Percentiles rank a stretch among this genome's conserved stretches.
Conservation (phyloP, 2,888 invertebrate genomes). For the Miltochrista miniata region DNA sequence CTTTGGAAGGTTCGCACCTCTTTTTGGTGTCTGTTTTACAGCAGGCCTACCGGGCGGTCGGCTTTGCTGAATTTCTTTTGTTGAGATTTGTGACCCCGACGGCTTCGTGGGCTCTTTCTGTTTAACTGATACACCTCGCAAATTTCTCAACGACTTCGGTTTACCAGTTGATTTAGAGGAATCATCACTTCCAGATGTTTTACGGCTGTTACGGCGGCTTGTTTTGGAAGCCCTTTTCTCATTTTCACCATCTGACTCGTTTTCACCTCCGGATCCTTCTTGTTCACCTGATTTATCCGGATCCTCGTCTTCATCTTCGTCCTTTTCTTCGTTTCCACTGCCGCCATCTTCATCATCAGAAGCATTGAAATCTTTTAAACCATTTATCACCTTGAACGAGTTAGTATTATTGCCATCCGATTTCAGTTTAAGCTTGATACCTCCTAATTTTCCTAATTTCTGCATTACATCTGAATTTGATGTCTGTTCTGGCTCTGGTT, state of each 20-base stretch:
- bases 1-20: conserved; percentile 54
- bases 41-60: conserved; percentile 58
- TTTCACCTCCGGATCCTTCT: conserved; percentile 40
- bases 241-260: conserved; percentile 52
- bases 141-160: conserved; percentile 40
- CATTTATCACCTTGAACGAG: conserved; percentile 74
- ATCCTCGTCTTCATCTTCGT: conserved; percentile 53
- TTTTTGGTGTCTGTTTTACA: conserved; percentile 74
- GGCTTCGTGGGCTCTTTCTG: conserved; percentile 36
- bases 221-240: conserved; percentile 2
- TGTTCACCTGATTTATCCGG: conserved; percentile 43
- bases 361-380: conserved; percentile 71
- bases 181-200: conserved; percentile 51
- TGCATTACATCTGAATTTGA: conserved; percentile 57
- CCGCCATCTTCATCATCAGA: conserved; percentile 70
- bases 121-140: conserved; percentile 46
- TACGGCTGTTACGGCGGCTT: conserved; percentile 24
- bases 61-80: conserved; percentile 37
- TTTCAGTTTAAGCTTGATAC: conserved; percentile 74
- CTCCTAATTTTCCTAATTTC: conserved; percentile 72
- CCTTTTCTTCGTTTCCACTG: conserved; percentile 57
- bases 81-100: conserved; percentile 29
- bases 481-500: conserved; percentile 50
- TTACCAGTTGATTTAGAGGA: conserved; percentile 28
- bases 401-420: conserved; percentile 70